Evolutionary conservation across 2,113 vertebrate species (phyloP), one percentile per base, ranked within the genome.

Genomic region (Sorex fumeus): DNA sequence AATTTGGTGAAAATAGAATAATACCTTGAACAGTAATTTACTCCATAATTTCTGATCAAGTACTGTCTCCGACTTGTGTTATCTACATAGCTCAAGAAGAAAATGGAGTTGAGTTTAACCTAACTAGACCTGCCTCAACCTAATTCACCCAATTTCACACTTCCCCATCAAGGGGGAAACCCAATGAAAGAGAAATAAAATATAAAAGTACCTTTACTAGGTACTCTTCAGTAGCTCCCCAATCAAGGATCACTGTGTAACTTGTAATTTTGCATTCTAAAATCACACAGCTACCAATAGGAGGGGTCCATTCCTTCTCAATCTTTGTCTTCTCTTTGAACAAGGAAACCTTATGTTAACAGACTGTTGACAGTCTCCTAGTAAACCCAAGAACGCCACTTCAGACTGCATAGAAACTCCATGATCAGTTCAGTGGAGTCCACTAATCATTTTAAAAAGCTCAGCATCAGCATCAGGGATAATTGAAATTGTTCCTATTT

Each of bases 121-220:
- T 62, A 86, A 82, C 71, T 8, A 86, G 53, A 43, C 30, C 72
- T 84, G 92, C 82, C 50, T 88, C n/a, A 40, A 85, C 94, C 95
- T 71, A 84, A 64, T 94, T 95, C 50, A 87, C 95, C 95, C 80
- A 95, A 92, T 89, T 81, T 64, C 84, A 80, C 93, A 40, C 81
- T 90, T 84, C 85, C 72, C 40, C 28, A 6, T 76, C 21, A 36
- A 21, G 12, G 12, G 50, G 70, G 90, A 81, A 62, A 13, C 6
- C 47, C 86, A 57, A n/a, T 60, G 69, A 87, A 75, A 81, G 64
- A 77, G 71, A 90, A 60, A 79, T 0, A 47, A 36, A 64, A 82
- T 79, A 82, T 82, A 80, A 95, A 94, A 62, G 93, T 91, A 80
- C 82, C 36, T 40, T 91, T 30, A 71, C 77, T 47, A 69, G 57